Evolutionary conservation across 2,113 vertebrate species (phyloP), one percentile per base, ranked within the genome.

Genomic region (Pelobates fuscus): DNA sequence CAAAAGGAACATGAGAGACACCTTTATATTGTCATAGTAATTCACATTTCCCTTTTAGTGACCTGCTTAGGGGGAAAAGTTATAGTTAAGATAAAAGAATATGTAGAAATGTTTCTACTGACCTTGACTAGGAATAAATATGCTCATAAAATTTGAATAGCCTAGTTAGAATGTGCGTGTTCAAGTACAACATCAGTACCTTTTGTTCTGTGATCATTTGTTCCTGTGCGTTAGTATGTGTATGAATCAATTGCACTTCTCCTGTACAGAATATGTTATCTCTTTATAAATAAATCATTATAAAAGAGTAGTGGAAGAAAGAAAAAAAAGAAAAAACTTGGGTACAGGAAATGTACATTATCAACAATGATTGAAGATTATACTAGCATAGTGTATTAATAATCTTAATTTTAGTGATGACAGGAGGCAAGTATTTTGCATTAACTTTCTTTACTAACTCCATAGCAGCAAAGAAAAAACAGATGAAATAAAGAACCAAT

Each of bases 161-260:
- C 24, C 21, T 24, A 25, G 11, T 14, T 49, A 4, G 44, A 24
- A 59, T 59, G 23, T 25, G 14, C 55, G 12, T 59, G 15, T 59
- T 17, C 55, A 24, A 25, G 23, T 25, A 26, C 3, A 25, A 17
- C 21, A 24, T 59, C 25, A 14, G 55, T 59, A 59, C 55, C 23
- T 59, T 59, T 59, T 59, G 55, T 59, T 23, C 55, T 58, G 21
- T 25, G 55, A 14, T 23, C 21, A 58, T 58, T 58, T 58, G 55
- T 58, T 58, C 23, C 20, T 58, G 49, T 54, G 11, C 24, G 55
- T 23, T 58, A 58, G 20, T 58, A 7, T 25, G 55, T 25, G 23
- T 24, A 25, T 58, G 55, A 25, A 58, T 58, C 17, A 25, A 58
- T 58, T 24, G 24, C 24, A 25, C 12, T 20, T 23, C 11, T 14